phyloP scores from a whole-genome alignment of 2,113 vertebrate species.

The Notarius quadriscutis region DNA sequence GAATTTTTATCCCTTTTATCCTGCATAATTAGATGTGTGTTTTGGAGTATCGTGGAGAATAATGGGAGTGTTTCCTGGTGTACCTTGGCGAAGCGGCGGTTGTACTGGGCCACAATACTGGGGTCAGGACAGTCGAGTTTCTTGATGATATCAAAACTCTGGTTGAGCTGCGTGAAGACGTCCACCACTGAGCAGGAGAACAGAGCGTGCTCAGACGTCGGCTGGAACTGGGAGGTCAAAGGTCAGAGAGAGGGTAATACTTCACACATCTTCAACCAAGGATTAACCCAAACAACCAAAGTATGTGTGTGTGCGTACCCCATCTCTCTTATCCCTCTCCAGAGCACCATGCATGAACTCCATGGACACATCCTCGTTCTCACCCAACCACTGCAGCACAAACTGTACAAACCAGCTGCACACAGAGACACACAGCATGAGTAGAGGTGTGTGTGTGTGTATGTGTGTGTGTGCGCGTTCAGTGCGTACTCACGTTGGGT shows the following conservation, averaged over 20 bases:
- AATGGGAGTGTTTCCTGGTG: not conserved
- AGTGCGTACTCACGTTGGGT: slow-evolving; percentile 83
- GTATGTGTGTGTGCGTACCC: slow-evolving; percentile 71
- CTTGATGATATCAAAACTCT: slow-evolving; percentile 97
- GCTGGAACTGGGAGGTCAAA: slow-evolving; percentile 82
- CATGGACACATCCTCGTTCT: slow-evolving; percentile 96
- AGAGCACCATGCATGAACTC: slow-evolving; percentile 93
- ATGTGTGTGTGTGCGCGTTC: slow-evolving; percentile 12
- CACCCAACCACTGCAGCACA: slow-evolving; percentile 92
- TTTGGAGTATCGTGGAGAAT: no score
- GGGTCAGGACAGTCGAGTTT: slow-evolving; percentile 94
- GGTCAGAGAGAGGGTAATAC: not conserved
- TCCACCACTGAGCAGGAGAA: slow-evolving; percentile 99
- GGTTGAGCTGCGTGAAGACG: slow-evolving; percentile 97
- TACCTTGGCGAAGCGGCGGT: slow-evolving; percentile 92
- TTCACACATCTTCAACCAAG: not conserved
- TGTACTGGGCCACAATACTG: slow-evolving; percentile 83
- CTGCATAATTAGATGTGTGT: no score
- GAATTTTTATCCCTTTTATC: no score
- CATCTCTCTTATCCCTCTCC: slow-evolving; percentile 96
- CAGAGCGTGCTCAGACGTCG: slow-evolving; percentile 93
- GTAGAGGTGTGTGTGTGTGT: not conserved
- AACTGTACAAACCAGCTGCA: slow-evolving; percentile 94
- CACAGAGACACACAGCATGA: slow-evolving; percentile 3
- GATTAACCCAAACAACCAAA: not conserved